Base-by-base conservation (phyloP, 2,888 invertebrate genomes). In the Mythimna pallens region DNA sequence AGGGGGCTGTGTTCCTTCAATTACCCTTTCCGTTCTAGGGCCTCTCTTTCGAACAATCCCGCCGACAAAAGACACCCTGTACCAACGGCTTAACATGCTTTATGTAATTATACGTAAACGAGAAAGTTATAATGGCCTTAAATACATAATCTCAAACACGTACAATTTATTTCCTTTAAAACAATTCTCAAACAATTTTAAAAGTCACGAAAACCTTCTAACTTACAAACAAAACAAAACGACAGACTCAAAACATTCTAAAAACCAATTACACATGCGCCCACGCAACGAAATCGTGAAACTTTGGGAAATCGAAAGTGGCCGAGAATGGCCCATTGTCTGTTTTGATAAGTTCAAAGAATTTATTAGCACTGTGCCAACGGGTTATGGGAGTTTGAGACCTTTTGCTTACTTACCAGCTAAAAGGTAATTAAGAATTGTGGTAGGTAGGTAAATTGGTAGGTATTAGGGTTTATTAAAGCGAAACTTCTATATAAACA, bases 261-360 rank as follows among this genome's bases (percentile, higher is more conserved):
- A 80, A 73, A 69, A 63, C 57, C 47, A 76, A 82, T 67, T 78
- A 76, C 70, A 81, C 81, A 82, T 76, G 85, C 82, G 83, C 84
- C 86, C 76, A 87, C 87, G 84, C 86, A 80, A 80, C 65, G 73
- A 65, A 78, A 72, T 62, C 77, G 79, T 81, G 85, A 82, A 83
- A 81, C 86, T 82, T 71, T 76, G 86, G 84, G 80, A 89, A 89
- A 89, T 81, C 81, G 89, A 89, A 89, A 89, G 89, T 89, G 81
- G 78, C 68, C 77, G 78, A 67, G 72, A 77, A 76, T 66, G 69
- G 58, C 55, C 77, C 80, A 85, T 85, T 85, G 85, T 85, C 61
- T 81, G 61, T 36, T 70, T 43, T 55, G 73, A 77, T 73, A 70
- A 65, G 79, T 76, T 83, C 72, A 70, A 76, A 82, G 71, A 85